phyloP scores from a whole-genome alignment of 1,140 invertebrate species.

The Anoplolepis gracilipes region DNA sequence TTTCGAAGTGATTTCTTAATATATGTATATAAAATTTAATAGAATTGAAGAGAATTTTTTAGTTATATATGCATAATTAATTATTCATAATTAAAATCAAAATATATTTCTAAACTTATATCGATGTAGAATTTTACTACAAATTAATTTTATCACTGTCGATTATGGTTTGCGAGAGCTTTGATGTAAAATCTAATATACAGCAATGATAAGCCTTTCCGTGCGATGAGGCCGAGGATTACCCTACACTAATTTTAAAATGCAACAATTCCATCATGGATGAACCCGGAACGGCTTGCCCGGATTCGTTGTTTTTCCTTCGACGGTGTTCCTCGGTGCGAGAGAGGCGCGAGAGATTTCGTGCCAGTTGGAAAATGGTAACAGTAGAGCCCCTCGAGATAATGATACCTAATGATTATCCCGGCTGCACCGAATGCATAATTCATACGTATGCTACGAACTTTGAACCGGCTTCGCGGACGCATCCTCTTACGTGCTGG shows the following conservation, averaged over 20 bases:
- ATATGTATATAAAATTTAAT: neutral
- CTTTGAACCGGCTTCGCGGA: constrained; percentile 68
- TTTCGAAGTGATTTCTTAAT: neutral
- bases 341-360: constrained; percentile 48
- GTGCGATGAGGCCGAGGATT: neutral
- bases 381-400: constrained; percentile 45
- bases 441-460: constrained; percentile 71
- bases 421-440: constrained; percentile 75
- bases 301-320: constrained; percentile 15
- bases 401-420: constrained; percentile 68
- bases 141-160: constrained; percentile 5
- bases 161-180: neutral
- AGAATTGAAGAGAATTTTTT: neutral
- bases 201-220: neutral
- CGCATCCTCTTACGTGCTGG: neutral
- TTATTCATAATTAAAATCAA: too few species aligned
- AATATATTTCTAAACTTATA: neutral
- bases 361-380: constrained; percentile 66
- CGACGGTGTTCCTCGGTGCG: constrained; percentile 20
- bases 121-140: neutral
- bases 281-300: neutral
- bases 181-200: neutral
- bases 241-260: constrained; percentile 16
- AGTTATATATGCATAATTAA: too few species aligned
- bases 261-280: constrained; percentile 40